A percentile compares a stretch with the other conserved stretches of the same genome.
Conservation (phyloP, 1,140 invertebrate genomes). For the Helicoverpa zea region DNA sequence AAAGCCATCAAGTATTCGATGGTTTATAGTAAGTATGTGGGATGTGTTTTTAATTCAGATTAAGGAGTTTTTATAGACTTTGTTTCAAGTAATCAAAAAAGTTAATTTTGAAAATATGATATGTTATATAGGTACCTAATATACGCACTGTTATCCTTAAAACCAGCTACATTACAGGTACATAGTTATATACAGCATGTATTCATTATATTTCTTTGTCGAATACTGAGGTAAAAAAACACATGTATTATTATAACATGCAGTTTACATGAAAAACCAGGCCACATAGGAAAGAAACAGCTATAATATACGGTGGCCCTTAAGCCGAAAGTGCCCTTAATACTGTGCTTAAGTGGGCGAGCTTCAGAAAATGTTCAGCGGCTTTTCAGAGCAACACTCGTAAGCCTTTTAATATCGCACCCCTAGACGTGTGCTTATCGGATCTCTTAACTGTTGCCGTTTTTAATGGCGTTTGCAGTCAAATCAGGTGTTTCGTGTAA, state of each 20-base stretch:
- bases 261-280: slow-evolving; percentile 22
- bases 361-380: slow-evolving; percentile 82
- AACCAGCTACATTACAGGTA: too few species aligned
- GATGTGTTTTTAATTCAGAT: too few species aligned
- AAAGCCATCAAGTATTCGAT: not conserved
- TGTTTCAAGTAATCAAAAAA: too few species aligned
- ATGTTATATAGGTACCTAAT: too few species aligned
- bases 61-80: too few species aligned
- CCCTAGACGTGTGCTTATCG: slow-evolving; percentile 69
- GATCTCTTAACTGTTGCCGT: slow-evolving; percentile 62
- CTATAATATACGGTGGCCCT: slow-evolving; percentile 80
- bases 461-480: slow-evolving; percentile 69
- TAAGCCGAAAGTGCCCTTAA: slow-evolving; percentile 83
- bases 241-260: not conserved
- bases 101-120: too few species aligned
- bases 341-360: slow-evolving; percentile 84
- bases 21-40: not conserved
- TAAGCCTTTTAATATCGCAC: slow-evolving; percentile 85
- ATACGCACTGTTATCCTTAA: too few species aligned
- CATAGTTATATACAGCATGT: too few species aligned
- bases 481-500: slow-evolving; percentile 55
- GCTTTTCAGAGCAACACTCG: slow-evolving; percentile 84
- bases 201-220: too few species aligned
- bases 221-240: not conserved
- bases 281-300: slow-evolving; percentile 64